Evolutionary conservation across 2,888 invertebrate species (phyloP), one percentile per base, ranked within the genome.

Genomic region (Poecilus cupreus): DNA sequence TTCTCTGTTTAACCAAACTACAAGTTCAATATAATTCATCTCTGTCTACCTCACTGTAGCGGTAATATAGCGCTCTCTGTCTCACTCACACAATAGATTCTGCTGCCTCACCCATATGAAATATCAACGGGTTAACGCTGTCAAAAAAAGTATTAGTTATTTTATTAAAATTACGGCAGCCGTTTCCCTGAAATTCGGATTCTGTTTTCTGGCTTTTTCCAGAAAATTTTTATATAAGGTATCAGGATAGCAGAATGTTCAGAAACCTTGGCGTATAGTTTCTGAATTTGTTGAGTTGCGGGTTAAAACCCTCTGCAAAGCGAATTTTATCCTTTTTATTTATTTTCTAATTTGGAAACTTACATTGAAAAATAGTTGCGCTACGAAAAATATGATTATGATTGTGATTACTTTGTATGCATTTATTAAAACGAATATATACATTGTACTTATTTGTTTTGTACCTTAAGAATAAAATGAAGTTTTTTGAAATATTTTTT

Each of bases 171-270:
- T 87, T 86, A 85, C 84, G 68, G 37, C 80, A 82, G 84, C 84
- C 85, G 89, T 90, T 90, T 90, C 90, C 89, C 87, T 89, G 87
- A 89, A 89, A 88, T 86, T 86, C 85, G 87, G 87, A 87, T 90
- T 88, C 88, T 86, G 88, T 90, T 90, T 90, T 90, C 90, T 88
- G 88, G 90, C 90, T 90, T 91, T 91, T 91, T 90, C 90, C 90
- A 90, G 90, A 90, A 90, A 90, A 90, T 90, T 90, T 90, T 91
- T 90, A 91, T 90, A 90, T 90, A 90, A 90, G 88, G 89, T 89
- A 90, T 83, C 90, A 90, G 90, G 90, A 89, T 85, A 87, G 85
- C 89, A 91, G 88, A 86, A 90, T 3, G 3, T 22, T 11, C 2
- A 43, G 72, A 72, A 72, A 18, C n/a, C 43, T n/a, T 8, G 11